phyloP scores from a whole-genome alignment of 2,797 vertebrate genomes.

The Tokudaia tokunoshimensis region DNA sequence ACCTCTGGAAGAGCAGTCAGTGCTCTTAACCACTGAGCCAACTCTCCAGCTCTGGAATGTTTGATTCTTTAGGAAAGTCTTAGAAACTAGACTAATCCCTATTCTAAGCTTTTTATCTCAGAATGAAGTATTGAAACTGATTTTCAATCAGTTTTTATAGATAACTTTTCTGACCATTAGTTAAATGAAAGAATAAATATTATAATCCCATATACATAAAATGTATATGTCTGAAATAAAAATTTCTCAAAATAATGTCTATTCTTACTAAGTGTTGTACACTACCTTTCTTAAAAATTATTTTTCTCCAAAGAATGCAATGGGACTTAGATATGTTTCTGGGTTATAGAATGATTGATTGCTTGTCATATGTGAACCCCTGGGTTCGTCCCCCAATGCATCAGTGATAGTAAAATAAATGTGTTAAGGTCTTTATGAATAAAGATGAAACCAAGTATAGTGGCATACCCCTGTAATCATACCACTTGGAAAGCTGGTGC shows the following conservation, averaged over 20 bases:
- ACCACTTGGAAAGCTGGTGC: neutral
- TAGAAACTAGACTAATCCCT: neutral
- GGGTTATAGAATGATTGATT: neutral
- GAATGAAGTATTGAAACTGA: conserved; percentile 41
- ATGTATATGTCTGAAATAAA: neutral
- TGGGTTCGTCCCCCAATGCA: neutral
- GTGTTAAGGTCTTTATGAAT: neutral
- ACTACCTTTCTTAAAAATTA: neutral
- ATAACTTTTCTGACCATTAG: neutral
- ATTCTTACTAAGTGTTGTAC: neutral
- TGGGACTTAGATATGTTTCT: neutral
- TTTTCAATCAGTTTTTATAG: conserved; percentile 17
- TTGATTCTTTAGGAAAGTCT: conserved; percentile 4
- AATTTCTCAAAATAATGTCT: conserved; percentile 15
- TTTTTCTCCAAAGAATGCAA: neutral
- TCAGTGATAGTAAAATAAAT: neutral
- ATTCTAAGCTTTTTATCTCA: conserved; percentile 40
- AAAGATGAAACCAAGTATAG: neutral
- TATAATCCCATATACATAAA: neutral
- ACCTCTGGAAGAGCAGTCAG: too few relatives aligned
- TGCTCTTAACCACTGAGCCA: too few relatives aligned
- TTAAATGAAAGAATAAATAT: conserved; percentile 18
- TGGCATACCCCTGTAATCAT: neutral
- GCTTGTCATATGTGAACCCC: neutral
- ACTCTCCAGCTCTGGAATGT: neutral